phyloP scores from a whole-genome alignment of 2,113 vertebrate genomes.

The Corynorhinus townsendii region DNA sequence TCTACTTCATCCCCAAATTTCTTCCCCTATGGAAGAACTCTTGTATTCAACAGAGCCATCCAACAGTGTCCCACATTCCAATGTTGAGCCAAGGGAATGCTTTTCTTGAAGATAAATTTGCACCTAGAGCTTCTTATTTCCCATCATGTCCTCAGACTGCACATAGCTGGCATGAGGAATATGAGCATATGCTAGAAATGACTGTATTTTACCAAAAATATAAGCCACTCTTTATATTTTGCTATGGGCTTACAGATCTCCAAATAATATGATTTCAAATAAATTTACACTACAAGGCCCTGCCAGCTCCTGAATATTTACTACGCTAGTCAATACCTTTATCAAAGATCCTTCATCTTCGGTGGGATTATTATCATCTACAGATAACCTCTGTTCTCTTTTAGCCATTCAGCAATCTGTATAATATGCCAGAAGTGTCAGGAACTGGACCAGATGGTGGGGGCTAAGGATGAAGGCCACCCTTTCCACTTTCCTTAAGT shows the following conservation, averaged over 20 bases:
- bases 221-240: neutral
- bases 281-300: neutral
- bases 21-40: neutral
- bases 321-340: neutral
- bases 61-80: neutral
- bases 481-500: neutral
- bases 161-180: neutral
- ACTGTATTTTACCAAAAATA: neutral
- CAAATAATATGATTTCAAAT: neutral
- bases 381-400: neutral
- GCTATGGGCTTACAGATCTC: neutral
- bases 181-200: neutral
- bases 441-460: neutral
- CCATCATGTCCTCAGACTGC: neutral
- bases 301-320: neutral
- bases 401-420: neutral
- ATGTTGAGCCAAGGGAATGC: neutral
- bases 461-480: neutral
- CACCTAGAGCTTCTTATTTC: neutral
- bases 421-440: neutral
- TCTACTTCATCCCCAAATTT: neutral
- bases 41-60: neutral
- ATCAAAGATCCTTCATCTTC: neutral
- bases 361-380: neutral
- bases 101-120: neutral